These are phyloP conservation scores for Pollimyrus isidori DNA, from an alignment of 2,113 vertebrate species.

Conservation along the genomic window DNA sequence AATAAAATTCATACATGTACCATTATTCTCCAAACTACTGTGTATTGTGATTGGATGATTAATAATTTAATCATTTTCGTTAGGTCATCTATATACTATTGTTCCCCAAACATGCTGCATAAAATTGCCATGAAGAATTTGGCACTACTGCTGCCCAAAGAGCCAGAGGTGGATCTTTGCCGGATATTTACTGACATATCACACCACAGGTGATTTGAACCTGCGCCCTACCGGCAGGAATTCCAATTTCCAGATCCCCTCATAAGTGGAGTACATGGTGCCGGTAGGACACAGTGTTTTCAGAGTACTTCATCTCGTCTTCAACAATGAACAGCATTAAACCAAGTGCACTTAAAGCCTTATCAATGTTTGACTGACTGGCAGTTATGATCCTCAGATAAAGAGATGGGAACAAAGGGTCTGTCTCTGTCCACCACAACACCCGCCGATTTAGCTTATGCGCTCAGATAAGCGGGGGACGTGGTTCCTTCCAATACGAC, in stretches of 20 bases:
- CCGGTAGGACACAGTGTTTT: not conserved
- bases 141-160: not conserved
- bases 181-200: not conserved
- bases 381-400: not conserved
- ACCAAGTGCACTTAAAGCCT: conserved; percentile 7
- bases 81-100: not conserved
- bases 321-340: not conserved
- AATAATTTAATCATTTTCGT: not conserved
- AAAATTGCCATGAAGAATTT: not conserved
- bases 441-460: not conserved
- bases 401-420: not conserved
- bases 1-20: not conserved
- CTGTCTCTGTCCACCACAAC: not conserved
- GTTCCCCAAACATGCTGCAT: not conserved
- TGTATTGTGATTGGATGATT: not conserved
- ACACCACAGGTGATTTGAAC: not conserved
- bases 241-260: not conserved
- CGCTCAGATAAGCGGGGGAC: not conserved
- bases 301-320: not conserved
- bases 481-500: not conserved
- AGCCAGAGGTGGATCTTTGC: not conserved
- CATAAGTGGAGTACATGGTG: not conserved
- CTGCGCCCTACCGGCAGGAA: not conserved
- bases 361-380: conserved; percentile 2
- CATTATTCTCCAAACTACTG: not conserved